These are phyloP conservation scores for Muntiacus reevesi DNA, from an alignment of 2,113 vertebrate genomes.

Conservation along the genomic window DNA sequence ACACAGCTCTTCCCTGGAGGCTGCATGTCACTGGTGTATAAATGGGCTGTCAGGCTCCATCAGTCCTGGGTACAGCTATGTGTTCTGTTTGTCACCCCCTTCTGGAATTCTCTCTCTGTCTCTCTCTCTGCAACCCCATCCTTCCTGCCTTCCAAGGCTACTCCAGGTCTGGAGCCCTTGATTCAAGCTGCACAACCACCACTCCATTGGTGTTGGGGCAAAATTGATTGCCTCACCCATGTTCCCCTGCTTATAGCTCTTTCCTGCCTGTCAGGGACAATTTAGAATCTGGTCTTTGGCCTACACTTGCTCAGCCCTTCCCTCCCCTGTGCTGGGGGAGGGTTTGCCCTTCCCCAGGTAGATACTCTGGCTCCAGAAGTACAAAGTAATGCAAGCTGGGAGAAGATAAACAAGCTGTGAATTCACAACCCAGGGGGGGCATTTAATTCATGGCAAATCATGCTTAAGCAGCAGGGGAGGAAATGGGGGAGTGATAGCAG, in stretches of 20 bases:
- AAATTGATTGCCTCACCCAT: background rate
- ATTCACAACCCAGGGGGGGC: background rate
- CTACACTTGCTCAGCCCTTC: background rate
- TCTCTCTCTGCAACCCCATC: too few species aligned
- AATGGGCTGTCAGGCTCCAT: background rate
- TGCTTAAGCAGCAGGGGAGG: background rate
- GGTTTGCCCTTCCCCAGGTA: background rate
- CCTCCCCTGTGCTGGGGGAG: too few species aligned
- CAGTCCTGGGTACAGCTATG: background rate
- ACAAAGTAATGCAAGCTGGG: background rate
- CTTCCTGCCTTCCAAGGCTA: background rate
- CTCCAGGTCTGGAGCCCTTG: background rate
- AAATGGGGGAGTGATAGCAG: background rate
- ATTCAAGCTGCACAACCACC: background rate
- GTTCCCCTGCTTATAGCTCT: background rate
- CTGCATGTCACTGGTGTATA: background rate
- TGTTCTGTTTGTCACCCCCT: background rate
- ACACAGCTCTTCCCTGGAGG: background rate
- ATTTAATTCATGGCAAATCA: background rate
- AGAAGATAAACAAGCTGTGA: background rate
- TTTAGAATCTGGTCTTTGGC: background rate
- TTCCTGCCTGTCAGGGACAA: background rate
- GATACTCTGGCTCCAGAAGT: background rate
- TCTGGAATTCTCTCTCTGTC: background rate
- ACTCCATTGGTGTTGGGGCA: background rate